Percentiles rank a stretch among this genome's conserved stretches.
These are phyloP conservation scores for Poecilia wingei DNA, from an alignment of 2,797 vertebrate genomes.

Conservation along the genomic window DNA sequence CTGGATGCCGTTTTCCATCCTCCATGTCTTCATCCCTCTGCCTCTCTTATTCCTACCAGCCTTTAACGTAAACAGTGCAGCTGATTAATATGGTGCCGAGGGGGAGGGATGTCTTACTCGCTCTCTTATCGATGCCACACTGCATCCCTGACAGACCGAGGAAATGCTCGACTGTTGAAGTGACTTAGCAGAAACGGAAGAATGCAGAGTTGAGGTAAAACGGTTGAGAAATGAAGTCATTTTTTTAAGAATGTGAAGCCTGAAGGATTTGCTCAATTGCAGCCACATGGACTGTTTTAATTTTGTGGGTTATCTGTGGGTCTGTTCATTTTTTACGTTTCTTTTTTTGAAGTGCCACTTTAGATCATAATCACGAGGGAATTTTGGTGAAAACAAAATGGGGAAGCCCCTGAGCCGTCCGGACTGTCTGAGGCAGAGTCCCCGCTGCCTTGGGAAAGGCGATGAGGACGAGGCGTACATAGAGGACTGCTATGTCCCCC, in stretches of 20 bases:
- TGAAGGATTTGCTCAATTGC: slow-evolving; percentile 41
- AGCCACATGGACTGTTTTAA: slow-evolving; percentile 56
- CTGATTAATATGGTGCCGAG: slow-evolving; percentile 79
- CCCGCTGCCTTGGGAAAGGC: slow-evolving; percentile 93
- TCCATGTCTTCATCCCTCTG: slow-evolving; percentile 50
- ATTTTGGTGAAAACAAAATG: slow-evolving; percentile 76
- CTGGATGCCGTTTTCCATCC: slow-evolving; percentile 46
- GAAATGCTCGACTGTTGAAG: slow-evolving; percentile 69
- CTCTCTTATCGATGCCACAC: slow-evolving; percentile 64
- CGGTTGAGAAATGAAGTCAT: slow-evolving; percentile 32
- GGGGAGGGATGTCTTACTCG: slow-evolving; percentile 58
- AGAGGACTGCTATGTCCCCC: slow-evolving; percentile 98
- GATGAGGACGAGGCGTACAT: slow-evolving; percentile 98
- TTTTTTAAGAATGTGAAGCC: slow-evolving; percentile 59
- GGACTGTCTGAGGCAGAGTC: slow-evolving; percentile 96
- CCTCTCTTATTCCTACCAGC: slow-evolving; percentile 60
- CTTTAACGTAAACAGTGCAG: slow-evolving; percentile 68
- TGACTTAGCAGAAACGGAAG: slow-evolving; percentile 59
- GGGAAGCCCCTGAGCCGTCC: slow-evolving; percentile 98
- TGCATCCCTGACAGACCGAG: slow-evolving; percentile 63
- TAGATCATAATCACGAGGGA: slow-evolving; percentile 10
- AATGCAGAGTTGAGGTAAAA: slow-evolving; percentile 19
- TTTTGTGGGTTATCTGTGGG: slow-evolving; percentile 45
- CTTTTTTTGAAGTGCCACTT: slow-evolving; percentile 39
- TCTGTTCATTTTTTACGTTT: slow-evolving; percentile 17